Evolutionary conservation across 2,797 vertebrate genomes (phyloP).

Genomic region (Diglossa cyanea): DNA sequence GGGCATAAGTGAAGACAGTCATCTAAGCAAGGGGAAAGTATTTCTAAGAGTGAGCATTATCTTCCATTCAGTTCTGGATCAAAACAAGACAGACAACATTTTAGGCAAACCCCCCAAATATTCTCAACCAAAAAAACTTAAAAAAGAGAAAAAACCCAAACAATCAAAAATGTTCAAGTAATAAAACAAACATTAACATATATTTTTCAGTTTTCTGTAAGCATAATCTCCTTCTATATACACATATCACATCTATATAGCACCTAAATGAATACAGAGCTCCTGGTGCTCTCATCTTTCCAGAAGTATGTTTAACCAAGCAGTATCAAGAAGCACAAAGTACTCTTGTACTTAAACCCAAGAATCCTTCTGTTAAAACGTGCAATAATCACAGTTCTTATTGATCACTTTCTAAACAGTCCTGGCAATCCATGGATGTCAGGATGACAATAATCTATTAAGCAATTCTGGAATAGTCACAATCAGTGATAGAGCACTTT

Average conservation of each 20-base stretch:
- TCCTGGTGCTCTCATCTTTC: neutral
- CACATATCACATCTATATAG: neutral
- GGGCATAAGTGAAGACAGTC: slow-evolving; percentile 29
- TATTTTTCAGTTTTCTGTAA: neutral
- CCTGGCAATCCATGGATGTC: neutral
- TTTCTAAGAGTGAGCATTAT: neutral
- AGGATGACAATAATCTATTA: neutral
- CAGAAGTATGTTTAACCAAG: neutral
- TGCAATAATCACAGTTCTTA: neutral
- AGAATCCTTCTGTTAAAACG: neutral
- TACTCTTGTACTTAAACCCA: neutral
- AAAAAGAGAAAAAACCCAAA: neutral
- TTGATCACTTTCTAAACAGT: neutral
- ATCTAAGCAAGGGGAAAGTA: neutral
- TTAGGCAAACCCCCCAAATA: neutral
- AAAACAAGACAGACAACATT: neutral
- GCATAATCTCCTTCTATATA: neutral
- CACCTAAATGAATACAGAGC: neutral
- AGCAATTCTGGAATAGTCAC: neutral
- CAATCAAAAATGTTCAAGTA: neutral
- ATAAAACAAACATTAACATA: neutral
- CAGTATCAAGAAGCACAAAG: neutral
- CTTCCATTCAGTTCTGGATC: neutral
- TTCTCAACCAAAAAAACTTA: neutral
- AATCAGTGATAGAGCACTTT: neutral